Evolutionary conservation across 1,140 invertebrate species (phyloP).

Genomic region (Zaprionus ghesquierei): DNA sequence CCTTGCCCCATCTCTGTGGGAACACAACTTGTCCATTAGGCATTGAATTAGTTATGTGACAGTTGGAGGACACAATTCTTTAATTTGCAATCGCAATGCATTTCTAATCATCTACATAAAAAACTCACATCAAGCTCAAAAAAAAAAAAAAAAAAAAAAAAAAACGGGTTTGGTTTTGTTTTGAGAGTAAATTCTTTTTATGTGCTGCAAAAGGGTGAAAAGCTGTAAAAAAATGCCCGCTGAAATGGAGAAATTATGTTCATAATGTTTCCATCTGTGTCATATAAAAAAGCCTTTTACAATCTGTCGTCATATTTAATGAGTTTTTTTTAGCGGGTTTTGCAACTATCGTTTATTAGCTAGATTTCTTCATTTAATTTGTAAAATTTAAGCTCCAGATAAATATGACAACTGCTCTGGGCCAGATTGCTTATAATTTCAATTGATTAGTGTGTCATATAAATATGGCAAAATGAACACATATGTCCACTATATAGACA

Average conservation of each 20-base stretch:
- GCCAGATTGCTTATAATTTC: no score
- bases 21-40: constrained; percentile 17
- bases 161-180: not conserved
- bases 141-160: not conserved
- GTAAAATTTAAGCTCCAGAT: no score
- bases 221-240: not conserved
- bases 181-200: not conserved
- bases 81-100: constrained; percentile 1
- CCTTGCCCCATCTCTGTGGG: not conserved
- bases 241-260: not conserved
- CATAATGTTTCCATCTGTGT: not conserved
- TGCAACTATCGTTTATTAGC: not conserved
- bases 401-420: not conserved
- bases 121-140: not conserved
- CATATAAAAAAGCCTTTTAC: not conserved
- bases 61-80: not conserved
- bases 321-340: not conserved
- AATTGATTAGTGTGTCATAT: no score
- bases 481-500: not conserved
- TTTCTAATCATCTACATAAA: not conserved
- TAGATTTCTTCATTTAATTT: not conserved
- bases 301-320: not conserved
- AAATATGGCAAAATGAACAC: not conserved
- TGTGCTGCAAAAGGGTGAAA: not conserved
- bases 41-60: constrained; percentile 4